Evolutionary conservation across 2,113 vertebrate species (phyloP).

Genomic region (Toxotes jaculatrix): DNA sequence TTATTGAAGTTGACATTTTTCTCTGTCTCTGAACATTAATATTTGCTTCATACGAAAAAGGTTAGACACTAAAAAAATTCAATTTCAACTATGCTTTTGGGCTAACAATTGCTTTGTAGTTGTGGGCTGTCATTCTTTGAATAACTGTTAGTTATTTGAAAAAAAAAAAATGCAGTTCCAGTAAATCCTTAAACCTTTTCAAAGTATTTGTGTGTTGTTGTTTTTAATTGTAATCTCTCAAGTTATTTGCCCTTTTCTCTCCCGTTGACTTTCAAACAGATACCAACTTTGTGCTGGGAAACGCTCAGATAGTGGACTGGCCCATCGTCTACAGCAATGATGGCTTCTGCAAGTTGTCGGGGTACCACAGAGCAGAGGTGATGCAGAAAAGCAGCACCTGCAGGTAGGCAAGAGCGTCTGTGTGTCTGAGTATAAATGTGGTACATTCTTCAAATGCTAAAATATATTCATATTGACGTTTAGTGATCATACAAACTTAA

Average conservation of each 20-base stretch:
- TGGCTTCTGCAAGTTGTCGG: slow-evolving; percentile 98
- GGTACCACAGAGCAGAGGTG: slow-evolving; percentile 98
- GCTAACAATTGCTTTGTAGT: background rate
- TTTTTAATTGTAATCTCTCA: slow-evolving; percentile 15
- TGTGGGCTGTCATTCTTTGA: background rate
- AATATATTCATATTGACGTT: too few species aligned
- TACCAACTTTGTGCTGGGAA: slow-evolving; percentile 98
- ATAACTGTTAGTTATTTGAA: slow-evolving; percentile 5
- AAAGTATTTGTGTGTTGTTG: background rate
- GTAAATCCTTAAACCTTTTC: slow-evolving; percentile 7
- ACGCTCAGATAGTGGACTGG: slow-evolving; percentile 99
- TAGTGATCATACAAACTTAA: too few species aligned
- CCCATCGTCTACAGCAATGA: slow-evolving; percentile 99
- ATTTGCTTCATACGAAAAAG: background rate
- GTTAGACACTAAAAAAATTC: background rate
- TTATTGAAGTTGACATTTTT: background rate
- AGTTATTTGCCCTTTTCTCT: slow-evolving; percentile 41
- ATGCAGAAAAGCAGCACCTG: slow-evolving; percentile 99
- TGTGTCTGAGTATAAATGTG: background rate
- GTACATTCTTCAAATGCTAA: too few species aligned
- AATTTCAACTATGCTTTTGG: background rate
- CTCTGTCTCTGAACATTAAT: background rate
- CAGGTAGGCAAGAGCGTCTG: slow-evolving; percentile 87
- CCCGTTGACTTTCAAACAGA: slow-evolving; percentile 83
- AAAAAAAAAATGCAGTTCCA: slow-evolving; percentile 1